Evolutionary conservation across 2,888 invertebrate genomes (phyloP).

Genomic region (Elgonia sp.): DNA sequence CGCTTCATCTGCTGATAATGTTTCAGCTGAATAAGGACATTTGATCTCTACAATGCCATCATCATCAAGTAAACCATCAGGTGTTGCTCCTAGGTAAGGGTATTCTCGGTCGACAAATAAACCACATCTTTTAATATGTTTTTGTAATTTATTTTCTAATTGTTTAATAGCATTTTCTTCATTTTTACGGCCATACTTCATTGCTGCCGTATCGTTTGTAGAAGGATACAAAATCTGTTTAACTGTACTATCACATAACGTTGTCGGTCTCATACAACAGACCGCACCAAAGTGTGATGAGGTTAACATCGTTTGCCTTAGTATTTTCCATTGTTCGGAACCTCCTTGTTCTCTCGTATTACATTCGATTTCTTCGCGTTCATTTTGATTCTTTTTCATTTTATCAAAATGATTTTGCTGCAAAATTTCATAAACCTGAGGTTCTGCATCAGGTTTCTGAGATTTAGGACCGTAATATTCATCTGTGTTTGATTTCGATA

Average conservation of each 20-base stretch:
- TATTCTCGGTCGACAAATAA: slow-evolving; percentile 63
- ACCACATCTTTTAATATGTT: slow-evolving; percentile 49
- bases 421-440: slow-evolving; percentile 6
- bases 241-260: slow-evolving; percentile 57
- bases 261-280: slow-evolving; percentile 54
- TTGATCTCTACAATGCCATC: slow-evolving; percentile 73
- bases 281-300: slow-evolving; percentile 67
- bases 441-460: slow-evolving; percentile 30
- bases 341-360: slow-evolving; percentile 59
- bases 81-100: slow-evolving; percentile 61
- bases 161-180: slow-evolving; percentile 58
- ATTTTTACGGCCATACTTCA: slow-evolving; percentile 61
- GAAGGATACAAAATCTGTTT: slow-evolving; percentile 68
- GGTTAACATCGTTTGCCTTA: slow-evolving; percentile 57
- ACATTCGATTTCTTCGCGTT: slow-evolving; percentile 31
- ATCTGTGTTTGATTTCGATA: not conserved
- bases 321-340: slow-evolving; percentile 59
- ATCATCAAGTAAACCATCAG: slow-evolving; percentile 72
- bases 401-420: slow-evolving; percentile 23
- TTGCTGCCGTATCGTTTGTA: not conserved
- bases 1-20: slow-evolving; percentile 15
- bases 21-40: slow-evolving; percentile 46
- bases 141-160: slow-evolving; percentile 23
- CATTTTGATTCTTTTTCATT: not conserved
- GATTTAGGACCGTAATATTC: not conserved